Percentiles rank a stretch among this genome's conserved stretches.
Evolutionary conservation across 2,888 invertebrate species (phyloP).

Genomic region (Amblyteles armatorius): DNA sequence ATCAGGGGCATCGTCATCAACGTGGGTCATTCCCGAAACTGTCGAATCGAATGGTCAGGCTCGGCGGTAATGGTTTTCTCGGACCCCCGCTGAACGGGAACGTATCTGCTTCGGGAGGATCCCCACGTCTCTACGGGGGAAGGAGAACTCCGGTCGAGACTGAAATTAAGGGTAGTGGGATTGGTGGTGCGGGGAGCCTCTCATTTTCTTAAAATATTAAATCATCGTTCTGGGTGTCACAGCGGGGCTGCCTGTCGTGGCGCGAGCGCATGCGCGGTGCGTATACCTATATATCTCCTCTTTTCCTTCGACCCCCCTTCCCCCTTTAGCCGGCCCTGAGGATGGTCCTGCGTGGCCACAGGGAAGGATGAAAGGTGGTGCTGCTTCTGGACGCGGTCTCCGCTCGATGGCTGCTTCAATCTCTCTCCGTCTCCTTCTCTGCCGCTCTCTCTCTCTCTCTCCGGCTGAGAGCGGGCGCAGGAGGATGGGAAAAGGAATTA

Average conservation of each 20-base stretch:
- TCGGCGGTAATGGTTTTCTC: slow-evolving; percentile 78
- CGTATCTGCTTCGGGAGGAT: slow-evolving; percentile 72
- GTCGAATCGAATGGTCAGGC: slow-evolving; percentile 76
- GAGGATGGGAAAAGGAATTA: slow-evolving; percentile 79
- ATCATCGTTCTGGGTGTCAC: slow-evolving; percentile 83
- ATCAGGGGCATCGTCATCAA: slow-evolving; percentile 55
- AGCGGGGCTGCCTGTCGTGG: slow-evolving; percentile 79
- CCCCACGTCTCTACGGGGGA: slow-evolving; percentile 4
- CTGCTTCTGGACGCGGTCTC: slow-evolving; percentile 54
- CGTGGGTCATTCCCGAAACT: slow-evolving; percentile 69
- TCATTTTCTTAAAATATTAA: slow-evolving; percentile 84
- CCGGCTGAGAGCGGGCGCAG: slow-evolving; percentile 55
- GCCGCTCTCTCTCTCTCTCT: neutral
- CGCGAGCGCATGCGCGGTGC: slow-evolving; percentile 52
- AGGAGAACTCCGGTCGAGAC: slow-evolving; percentile 46
- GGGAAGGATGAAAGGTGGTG: slow-evolving; percentile 73
- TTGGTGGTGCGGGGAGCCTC: slow-evolving; percentile 80
- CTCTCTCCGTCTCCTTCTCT: neutral
- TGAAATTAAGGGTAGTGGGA: slow-evolving; percentile 71
- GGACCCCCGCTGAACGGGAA: slow-evolving; percentile 81
- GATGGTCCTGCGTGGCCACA: slow-evolving; percentile 52
- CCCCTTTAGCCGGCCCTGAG: slow-evolving; percentile 20
- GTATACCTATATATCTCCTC: slow-evolving; percentile 45
- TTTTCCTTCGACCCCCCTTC: slow-evolving; percentile 37
- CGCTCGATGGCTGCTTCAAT: slow-evolving; percentile 31